These are phyloP conservation scores for Hyphantria cunea DNA, from an alignment of 1,140 invertebrate species.

Conservation along the genomic window DNA sequence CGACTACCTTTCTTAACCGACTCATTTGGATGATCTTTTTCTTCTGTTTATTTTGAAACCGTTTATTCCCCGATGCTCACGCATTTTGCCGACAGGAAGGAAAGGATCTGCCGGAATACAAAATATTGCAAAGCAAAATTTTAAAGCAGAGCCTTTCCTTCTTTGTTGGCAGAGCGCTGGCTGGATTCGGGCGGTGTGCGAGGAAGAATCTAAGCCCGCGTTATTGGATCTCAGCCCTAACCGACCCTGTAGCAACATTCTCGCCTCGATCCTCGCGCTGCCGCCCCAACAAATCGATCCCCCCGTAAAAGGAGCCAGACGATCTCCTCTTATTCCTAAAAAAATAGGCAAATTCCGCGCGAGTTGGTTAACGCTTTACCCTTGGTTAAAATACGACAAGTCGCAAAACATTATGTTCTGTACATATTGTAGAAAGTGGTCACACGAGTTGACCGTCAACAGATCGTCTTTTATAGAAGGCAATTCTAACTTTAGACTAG, in stretches of 20 bases:
- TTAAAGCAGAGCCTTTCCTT: conserved; percentile 83
- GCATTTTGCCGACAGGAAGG: conserved; percentile 58
- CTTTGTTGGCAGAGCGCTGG: conserved; percentile 85
- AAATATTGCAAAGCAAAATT: conserved; percentile 18
- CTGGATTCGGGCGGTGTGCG: conserved; percentile 26
- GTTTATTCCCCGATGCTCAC: conserved; percentile 1
- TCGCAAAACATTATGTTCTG: conserved; percentile 87
- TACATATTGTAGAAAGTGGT: conserved; percentile 88
- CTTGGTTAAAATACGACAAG: conserved; percentile 87
- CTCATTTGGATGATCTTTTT: conserved; percentile 67
- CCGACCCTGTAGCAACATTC: conserved; percentile 32
- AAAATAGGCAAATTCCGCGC: conserved; percentile 85
- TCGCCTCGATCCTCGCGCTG: conserved; percentile 39
- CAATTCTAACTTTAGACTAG: conserved; percentile 88
- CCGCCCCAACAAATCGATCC: conserved; percentile 35
- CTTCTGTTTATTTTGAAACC: conserved; percentile 46
- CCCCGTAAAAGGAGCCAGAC: conserved; percentile 25
- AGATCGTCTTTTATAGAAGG: conserved; percentile 88
- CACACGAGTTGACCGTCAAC: conserved; percentile 85
- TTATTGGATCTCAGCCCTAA: conserved; percentile 35
- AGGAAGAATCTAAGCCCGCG: conserved; percentile 28
- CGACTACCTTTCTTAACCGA: neutral
- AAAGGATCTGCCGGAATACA: conserved; percentile 65
- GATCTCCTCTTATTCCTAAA: conserved; percentile 45
- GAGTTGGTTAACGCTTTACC: conserved; percentile 85